Base-by-base conservation (phyloP, 2,888 invertebrate genomes). In the Tholera decimalis region DNA sequence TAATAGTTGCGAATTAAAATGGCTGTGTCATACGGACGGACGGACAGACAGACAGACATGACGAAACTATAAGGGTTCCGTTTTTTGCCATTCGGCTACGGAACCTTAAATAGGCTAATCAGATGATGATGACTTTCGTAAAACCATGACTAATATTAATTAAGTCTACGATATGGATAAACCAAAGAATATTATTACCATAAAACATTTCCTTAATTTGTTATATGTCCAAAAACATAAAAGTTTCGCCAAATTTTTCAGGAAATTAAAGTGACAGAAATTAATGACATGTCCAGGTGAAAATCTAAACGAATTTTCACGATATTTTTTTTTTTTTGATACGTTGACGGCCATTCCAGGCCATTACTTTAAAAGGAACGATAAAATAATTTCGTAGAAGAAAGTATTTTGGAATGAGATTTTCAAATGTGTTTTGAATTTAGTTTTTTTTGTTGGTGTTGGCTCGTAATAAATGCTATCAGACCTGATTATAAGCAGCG, bases 221-320 rank as follows among this genome's bases (percentile, higher is more conserved):
- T 47, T 2, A 47, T 54, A 63, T 47, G 11, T n/a, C 26, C 1
- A 8, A 33, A 3, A 28, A 13, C 26, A 70, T 22, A 37, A 50
- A 56, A 46, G 24, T 3, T 13, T 9, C 1, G 13, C n/a, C 2
- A 35, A 50, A 44, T 73, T 50, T 65, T 73, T 33, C 26, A 22
- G 9, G 13, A 55, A 64, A 56, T 68, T 24, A 39, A 39, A 22
- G 20, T 30, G 75, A 60, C 59, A 54, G 22, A 46, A 63, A 74
- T 76, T 74, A 64, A 74, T 74, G 77, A 43, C 20, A 44, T 47
- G 49, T 44, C 43, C 50, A 55, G 35, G 67, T 61, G 30, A 26
- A 53, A 60, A 53, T 67, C n/a, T 28, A 20, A 24, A 24, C 6
- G 37, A 41, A 37, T 33, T 54, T 50, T 18, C 9, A 35, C 57